Conservation (phyloP, 2,888 invertebrate genomes). For the Apodemia duryi region DNA sequence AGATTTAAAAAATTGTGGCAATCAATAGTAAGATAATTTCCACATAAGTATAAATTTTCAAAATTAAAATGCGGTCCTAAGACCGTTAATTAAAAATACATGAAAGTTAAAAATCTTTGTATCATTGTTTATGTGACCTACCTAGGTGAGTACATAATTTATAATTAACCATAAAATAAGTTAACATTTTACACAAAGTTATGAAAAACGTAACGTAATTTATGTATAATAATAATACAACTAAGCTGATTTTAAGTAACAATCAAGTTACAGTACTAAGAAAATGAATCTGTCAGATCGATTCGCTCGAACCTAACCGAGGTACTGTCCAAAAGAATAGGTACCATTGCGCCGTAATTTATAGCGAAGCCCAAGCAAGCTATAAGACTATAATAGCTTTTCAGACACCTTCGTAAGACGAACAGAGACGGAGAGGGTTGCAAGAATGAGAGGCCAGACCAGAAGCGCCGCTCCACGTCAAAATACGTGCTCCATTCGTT, state of each 20-base stretch:
- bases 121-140: no score
- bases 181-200: not conserved
- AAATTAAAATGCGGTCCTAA: no score
- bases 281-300: slow-evolving; percentile 56
- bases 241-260: slow-evolving; percentile 5
- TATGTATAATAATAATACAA: not conserved
- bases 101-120: no score
- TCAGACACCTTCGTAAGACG: slow-evolving; percentile 62
- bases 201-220: not conserved
- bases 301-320: slow-evolving; percentile 48
- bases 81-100: no score
- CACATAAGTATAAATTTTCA: no score
- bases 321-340: slow-evolving; percentile 61
- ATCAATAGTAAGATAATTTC: no score
- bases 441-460: slow-evolving; percentile 55
- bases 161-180: not conserved
- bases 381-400: slow-evolving; percentile 71
- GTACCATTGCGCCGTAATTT: slow-evolving; percentile 74
- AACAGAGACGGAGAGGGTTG: slow-evolving; percentile 48
- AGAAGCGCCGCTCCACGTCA: slow-evolving; percentile 80
- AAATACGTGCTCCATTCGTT: slow-evolving; percentile 79
- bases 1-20: no score
- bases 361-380: slow-evolving; percentile 62
- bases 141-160: no score
- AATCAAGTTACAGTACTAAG: slow-evolving; percentile 27